Evolutionary conservation across 2,797 vertebrate species (phyloP), one percentile per base, ranked within the genome.

Genomic region (Mycteria americana): DNA sequence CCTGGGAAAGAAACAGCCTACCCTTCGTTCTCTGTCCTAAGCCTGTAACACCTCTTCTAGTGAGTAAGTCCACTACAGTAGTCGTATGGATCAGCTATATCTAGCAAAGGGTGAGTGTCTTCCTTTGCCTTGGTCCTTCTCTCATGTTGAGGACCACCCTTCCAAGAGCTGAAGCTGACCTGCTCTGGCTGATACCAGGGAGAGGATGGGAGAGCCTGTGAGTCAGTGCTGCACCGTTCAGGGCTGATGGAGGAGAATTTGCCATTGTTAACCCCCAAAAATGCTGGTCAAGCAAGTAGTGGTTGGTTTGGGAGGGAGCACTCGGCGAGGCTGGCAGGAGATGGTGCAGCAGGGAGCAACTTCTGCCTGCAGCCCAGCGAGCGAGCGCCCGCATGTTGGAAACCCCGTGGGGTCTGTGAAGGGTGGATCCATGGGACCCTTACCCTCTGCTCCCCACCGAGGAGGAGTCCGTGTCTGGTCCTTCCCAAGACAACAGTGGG

Each of bases 371-470:
- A 48, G 86, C 81, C 45, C 21, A 21, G 30, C 0, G 0, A 35
- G 45, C 13, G 17, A 41, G 21, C 2, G 0, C 8, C 39, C 1
- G 2, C 0, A 2, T 25, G 28, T 27, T 31, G 60, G 35, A 41
- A 60, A 70, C 30, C 27, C 57, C 1, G 0, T 46, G 64, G 37
- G 43, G 24, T 53, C 59, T 24, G 10, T 33, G n/a, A 41, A 46
- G 39, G 31, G 11, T 79, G 35, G 35, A 39, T 70, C 56, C 5
- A 2, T 35, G 57, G 51, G 41, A 33, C 2, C 0, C 31, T 73
- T 19, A 13, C 8, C 31, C 37, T 45, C 41, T 57, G 43, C 60
- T 83, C 37, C 43, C n/a, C 39, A 13, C 30, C 1, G 0, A 72
- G 50, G 69, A 54, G 25, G 16, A 35, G 41, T 28, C 72, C 30